Percentiles rank a stretch among this genome's conserved stretches.
phyloP scores from a whole-genome alignment of 2,797 vertebrate genomes.

The Psittacula echo region DNA sequence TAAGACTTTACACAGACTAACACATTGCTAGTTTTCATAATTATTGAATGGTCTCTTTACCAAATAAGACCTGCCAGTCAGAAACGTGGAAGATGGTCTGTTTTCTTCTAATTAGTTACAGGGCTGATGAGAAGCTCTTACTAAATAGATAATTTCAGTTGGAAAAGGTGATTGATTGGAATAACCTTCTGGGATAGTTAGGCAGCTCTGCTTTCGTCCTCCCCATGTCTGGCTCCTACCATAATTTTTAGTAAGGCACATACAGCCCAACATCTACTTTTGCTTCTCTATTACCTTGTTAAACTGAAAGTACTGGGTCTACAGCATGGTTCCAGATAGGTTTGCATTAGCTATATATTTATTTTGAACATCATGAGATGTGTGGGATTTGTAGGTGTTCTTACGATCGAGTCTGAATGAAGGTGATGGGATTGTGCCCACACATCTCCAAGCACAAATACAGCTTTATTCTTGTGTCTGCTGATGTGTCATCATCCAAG shows the following conservation, averaged over 20 bases:
- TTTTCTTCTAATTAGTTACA: not conserved
- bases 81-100: not conserved
- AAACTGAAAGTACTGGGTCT: not conserved
- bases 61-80: not conserved
- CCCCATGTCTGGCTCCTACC: not conserved
- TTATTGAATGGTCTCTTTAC: not conserved
- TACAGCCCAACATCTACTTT: not conserved
- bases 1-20: not conserved
- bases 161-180: not conserved
- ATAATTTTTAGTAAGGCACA: not conserved
- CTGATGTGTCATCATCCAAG: not conserved
- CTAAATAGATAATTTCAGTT: not conserved
- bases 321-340: not conserved
- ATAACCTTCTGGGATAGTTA: not conserved
- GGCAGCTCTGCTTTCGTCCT: not conserved
- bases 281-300: not conserved
- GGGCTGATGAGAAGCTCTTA: not conserved
- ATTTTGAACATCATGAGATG: not conserved
- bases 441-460: not conserved
- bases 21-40: accelerated
- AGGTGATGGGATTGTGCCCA: not conserved
- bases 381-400: not conserved
- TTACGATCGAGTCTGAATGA: not conserved
- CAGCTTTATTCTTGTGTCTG: not conserved
- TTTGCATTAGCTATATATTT: not conserved